Evolutionary conservation across 1,140 invertebrate genomes (phyloP), one percentile per base, ranked within the genome.

Genomic region (Sinonovacula constricta): DNA sequence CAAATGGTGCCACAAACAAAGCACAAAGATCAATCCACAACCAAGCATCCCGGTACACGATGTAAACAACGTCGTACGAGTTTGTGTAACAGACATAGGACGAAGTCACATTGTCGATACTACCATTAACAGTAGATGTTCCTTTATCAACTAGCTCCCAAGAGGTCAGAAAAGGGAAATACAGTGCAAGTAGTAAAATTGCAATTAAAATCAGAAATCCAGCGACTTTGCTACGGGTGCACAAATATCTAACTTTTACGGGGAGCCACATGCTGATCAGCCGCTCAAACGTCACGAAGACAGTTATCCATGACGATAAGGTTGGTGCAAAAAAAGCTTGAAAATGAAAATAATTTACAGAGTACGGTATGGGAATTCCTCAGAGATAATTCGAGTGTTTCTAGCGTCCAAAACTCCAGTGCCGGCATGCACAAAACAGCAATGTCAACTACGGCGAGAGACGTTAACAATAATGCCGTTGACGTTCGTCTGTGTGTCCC

Each of bases 201-300:
- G n/a, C n/a, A n/a, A n/a, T n/a, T 33, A 1, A 74, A 14, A 14
- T 63, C 60, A 10, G 22, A 12, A 0, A 63, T 45, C 2, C 18
- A n/a, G n/a, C 49, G 10, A 63, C 45, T 39, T 74, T 74, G 3
- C 28, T 3, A 22, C 62, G 33, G 10, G 71, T 74, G 39, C 71
- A 54, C 18, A 74, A 24, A n/a, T 30, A 65, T 14, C 71, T 15
- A 0, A 74, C 71, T 53, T 53, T 51, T 24, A 74, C 60, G 18
- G 71, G 71, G 30, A 74, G 65, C 71, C 71, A 74, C 0, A 74
- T 74, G 39, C 71, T 74, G 18, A 74, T 49, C 18, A 74, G 65
- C 54, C 71, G 12, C 39, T 74, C 71, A 28, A 51, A 39, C 0
- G 71, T 74, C 4, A 74, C 71, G 12, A 74, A 31, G 33, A 74